phyloP scores from a whole-genome alignment of 2,888 invertebrate genomes.

The Adineta ricciae region DNA sequence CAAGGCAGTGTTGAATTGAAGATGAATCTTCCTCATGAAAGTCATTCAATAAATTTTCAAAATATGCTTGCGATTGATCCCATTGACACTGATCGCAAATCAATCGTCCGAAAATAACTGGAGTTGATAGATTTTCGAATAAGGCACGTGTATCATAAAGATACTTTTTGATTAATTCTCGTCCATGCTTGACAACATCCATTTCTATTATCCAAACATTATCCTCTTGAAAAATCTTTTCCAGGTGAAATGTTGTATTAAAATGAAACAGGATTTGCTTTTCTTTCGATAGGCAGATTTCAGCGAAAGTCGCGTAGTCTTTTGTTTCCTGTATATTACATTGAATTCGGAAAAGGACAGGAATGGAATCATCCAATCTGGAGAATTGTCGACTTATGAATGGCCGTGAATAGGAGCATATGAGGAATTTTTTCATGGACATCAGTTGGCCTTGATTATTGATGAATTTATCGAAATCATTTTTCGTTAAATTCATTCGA shows the following conservation, averaged over 20 bases:
- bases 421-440: neutral
- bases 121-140: too few relatives aligned
- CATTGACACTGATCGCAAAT: neutral
- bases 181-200: neutral
- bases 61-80: neutral
- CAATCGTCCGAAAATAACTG: neutral
- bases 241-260: neutral
- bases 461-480: neutral
- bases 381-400: neutral
- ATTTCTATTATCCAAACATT: neutral
- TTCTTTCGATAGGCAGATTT: neutral
- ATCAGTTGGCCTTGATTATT: neutral
- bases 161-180: neutral
- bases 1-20: neutral
- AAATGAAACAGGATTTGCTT: neutral
- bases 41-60: neutral
- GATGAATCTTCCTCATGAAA: neutral
- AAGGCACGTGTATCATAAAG: too few relatives aligned
- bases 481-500: neutral
- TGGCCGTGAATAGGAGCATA: neutral
- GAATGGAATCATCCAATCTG: neutral
- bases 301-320: neutral
- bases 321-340: neutral
- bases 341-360: neutral
- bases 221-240: neutral